phyloP scores from a whole-genome alignment of 2,888 invertebrate species.

The Hyalella azteca region DNA sequence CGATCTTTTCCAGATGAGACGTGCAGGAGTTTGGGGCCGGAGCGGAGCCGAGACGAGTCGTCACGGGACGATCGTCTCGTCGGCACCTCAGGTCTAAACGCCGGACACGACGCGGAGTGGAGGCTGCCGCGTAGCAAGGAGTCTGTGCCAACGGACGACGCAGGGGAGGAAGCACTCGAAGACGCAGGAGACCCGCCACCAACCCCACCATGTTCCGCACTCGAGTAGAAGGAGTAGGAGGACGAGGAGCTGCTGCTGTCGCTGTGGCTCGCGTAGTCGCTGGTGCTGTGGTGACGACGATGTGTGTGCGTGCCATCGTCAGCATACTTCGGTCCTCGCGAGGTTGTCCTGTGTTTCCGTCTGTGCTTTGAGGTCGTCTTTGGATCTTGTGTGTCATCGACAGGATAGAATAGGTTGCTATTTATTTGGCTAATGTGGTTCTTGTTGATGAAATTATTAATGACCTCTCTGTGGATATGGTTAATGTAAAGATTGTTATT shows the following conservation, averaged over 20 bases:
- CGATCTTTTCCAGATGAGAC: constrained; percentile 37
- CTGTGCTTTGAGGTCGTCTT: background rate
- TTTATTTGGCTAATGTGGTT: constrained; percentile 24
- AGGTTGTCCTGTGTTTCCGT: background rate
- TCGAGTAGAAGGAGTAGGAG: constrained; percentile 26
- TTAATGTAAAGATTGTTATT: constrained; percentile 18
- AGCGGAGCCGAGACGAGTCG: background rate
- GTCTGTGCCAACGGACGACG: background rate
- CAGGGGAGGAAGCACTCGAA: constrained; percentile 9
- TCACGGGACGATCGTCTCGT: background rate
- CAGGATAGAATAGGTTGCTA: constrained; percentile 30
- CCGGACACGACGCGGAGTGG: background rate
- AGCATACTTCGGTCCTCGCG: background rate
- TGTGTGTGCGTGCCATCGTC: background rate
- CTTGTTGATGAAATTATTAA: constrained; percentile 26
- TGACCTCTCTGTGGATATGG: constrained; percentile 31
- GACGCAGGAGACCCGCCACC: background rate
- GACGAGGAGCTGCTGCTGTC: constrained; percentile 15
- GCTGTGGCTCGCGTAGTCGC: constrained; percentile 27
- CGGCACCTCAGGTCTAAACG: background rate
- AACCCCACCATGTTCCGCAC: background rate
- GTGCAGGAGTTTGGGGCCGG: constrained; percentile 32
- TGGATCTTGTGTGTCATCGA: background rate
- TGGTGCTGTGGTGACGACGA: constrained; percentile 9
- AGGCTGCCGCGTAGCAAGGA: background rate